phyloP scores from a whole-genome alignment of 2,113 vertebrate genomes.

The Lophius piscatorius region DNA sequence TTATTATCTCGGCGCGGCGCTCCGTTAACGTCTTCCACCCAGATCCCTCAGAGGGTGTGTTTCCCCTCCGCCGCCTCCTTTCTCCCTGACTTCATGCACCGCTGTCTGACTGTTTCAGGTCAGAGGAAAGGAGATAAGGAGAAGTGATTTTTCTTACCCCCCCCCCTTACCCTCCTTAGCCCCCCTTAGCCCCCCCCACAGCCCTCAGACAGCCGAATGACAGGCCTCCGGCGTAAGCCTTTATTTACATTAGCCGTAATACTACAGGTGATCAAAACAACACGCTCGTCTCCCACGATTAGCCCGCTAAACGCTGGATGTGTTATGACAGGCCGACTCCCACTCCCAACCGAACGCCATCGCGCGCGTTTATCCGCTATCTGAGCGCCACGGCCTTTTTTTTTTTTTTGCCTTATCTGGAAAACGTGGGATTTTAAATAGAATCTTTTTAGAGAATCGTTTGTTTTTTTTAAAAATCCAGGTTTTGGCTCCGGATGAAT shows the following conservation, averaged over 20 bases:
- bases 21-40: neutral
- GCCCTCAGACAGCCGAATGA: constrained; percentile 57
- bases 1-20: neutral
- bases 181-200: constrained; percentile 12
- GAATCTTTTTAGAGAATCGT: constrained; percentile 27
- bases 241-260: constrained; percentile 76
- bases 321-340: constrained; percentile 75
- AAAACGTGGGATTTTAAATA: constrained; percentile 33
- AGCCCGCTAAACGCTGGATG: constrained; percentile 64
- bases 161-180: neutral
- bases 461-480: constrained; percentile 22
- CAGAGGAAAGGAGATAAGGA: constrained; percentile 70
- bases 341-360: constrained; percentile 41
- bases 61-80: constrained; percentile 35
- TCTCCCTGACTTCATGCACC: constrained; percentile 51
- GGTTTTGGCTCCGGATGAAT: too few relatives aligned
- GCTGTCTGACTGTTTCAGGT: constrained; percentile 75
- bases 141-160: constrained; percentile 66
- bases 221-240: constrained; percentile 67
- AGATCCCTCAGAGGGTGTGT: too few relatives aligned
- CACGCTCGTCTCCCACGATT: constrained; percentile 69
- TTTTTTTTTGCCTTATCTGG: neutral
- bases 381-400: constrained; percentile 52
- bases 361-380: constrained; percentile 28
- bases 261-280: constrained; percentile 78